Conservation (phyloP, 2,888 invertebrate species). For the Eudemis profundana region DNA sequence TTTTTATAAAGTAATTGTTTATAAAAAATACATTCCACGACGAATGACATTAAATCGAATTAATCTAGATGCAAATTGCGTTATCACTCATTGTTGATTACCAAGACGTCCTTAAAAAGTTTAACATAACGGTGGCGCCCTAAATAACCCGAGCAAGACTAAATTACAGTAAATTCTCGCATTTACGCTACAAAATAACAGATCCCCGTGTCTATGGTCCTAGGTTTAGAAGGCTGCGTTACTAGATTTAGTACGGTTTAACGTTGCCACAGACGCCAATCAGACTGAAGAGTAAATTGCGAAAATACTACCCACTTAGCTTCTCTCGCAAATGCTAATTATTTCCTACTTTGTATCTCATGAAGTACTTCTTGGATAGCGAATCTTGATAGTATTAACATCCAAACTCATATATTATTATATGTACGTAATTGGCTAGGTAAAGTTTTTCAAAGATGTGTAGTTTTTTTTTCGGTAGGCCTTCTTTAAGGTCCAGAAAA, state of each 20-base stretch:
- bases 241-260: constrained; percentile 35
- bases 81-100: not conserved
- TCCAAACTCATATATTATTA: too few species aligned
- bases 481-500: too few species aligned
- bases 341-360: constrained; percentile 35
- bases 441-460: too few species aligned
- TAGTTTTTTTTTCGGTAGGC: too few species aligned
- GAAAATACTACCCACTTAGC: constrained; percentile 36
- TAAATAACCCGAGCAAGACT: constrained; percentile 51
- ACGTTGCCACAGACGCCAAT: constrained; percentile 51
- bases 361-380: too few species aligned
- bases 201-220: constrained; percentile 11
- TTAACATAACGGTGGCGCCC: constrained; percentile 45
- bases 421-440: too few species aligned
- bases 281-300: constrained; percentile 50
- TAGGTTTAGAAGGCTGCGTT: not conserved
- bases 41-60: not conserved
- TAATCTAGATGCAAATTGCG: not conserved
- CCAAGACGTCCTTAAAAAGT: constrained; percentile 47
- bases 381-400: too few species aligned
- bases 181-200: constrained; percentile 39
- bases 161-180: constrained; percentile 45
- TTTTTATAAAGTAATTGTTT: too few species aligned
- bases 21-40: too few species aligned
- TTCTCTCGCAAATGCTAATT: constrained; percentile 38